A percentile compares a stretch with the other conserved stretches of the same genome.
These are phyloP conservation scores for Siniperca knerii DNA, from an alignment of 2,113 vertebrate genomes.

Conservation along the genomic window DNA sequence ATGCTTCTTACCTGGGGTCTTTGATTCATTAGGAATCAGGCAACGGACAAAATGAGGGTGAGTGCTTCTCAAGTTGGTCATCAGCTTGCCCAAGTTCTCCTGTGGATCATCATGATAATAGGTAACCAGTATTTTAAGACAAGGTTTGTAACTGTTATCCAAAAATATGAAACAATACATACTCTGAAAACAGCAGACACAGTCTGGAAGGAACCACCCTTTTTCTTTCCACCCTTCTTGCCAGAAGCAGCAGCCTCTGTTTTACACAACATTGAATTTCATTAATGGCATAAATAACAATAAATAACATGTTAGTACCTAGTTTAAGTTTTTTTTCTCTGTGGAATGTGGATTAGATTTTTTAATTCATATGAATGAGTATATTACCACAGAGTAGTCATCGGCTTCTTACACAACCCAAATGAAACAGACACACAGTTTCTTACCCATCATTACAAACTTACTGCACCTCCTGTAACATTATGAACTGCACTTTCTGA, in stretches of 20 bases:
- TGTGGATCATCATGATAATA: neutral
- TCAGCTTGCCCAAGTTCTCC: constrained; percentile 47
- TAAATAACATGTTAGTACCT: too few relatives aligned
- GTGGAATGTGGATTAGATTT: too few relatives aligned
- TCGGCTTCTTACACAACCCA: too few relatives aligned
- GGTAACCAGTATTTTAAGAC: neutral
- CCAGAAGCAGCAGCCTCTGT: constrained; percentile 44
- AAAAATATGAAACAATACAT: neutral
- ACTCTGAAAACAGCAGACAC: constrained; percentile 74
- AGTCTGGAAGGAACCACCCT: constrained; percentile 75
- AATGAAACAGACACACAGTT: too few relatives aligned
- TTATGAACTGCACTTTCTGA: too few relatives aligned
- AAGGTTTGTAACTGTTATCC: neutral
- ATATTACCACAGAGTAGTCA: too few relatives aligned
- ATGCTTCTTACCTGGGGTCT: neutral
- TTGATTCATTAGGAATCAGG: constrained; percentile 11
- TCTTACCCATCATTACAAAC: too few relatives aligned
- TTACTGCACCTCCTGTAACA: too few relatives aligned
- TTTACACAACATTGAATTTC: neutral
- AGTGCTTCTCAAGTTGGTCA: constrained; percentile 25
- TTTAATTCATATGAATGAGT: too few relatives aligned
- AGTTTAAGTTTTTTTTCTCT: too few relatives aligned
- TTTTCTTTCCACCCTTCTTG: constrained; percentile 47
- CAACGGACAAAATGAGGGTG: constrained; percentile 12
- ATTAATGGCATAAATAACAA: neutral